These are phyloP conservation scores for Montifringilla adamsi DNA, from an alignment of 2,113 vertebrate species.

Conservation along the genomic window DNA sequence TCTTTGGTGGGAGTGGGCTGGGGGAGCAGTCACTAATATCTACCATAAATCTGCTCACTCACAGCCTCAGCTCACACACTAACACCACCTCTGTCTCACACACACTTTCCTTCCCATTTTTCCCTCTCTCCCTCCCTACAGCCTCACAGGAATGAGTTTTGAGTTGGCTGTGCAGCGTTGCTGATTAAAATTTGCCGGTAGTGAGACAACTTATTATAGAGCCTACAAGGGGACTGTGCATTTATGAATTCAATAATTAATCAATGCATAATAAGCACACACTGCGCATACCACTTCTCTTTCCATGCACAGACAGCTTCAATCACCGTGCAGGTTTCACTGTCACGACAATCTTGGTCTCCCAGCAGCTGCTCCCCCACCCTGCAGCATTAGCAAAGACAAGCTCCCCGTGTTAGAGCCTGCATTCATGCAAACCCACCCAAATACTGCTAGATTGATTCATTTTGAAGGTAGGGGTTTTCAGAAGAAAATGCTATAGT, in stretches of 20 bases:
- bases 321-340: background rate
- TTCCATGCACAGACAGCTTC: background rate
- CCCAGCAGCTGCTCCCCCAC: background rate
- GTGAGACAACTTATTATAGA: background rate
- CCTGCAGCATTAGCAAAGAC: background rate
- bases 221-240: background rate
- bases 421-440: background rate
- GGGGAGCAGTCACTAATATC: background rate
- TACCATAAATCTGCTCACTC: background rate
- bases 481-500: background rate
- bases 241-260: slow-evolving; percentile 23
- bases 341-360: background rate
- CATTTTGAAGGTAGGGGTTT: slow-evolving; percentile 1
- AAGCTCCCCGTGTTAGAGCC: background rate
- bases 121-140: background rate
- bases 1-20: background rate
- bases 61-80: background rate
- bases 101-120: background rate
- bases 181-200: background rate
- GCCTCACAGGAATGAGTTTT: rapidly evolving
- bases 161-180: rapidly evolving
- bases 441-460: background rate
- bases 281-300: rapidly evolving
- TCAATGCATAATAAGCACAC: background rate
- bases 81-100: background rate